phyloP scores from a whole-genome alignment of 2,113 vertebrate species.

The Eubucco bourcierii region DNA sequence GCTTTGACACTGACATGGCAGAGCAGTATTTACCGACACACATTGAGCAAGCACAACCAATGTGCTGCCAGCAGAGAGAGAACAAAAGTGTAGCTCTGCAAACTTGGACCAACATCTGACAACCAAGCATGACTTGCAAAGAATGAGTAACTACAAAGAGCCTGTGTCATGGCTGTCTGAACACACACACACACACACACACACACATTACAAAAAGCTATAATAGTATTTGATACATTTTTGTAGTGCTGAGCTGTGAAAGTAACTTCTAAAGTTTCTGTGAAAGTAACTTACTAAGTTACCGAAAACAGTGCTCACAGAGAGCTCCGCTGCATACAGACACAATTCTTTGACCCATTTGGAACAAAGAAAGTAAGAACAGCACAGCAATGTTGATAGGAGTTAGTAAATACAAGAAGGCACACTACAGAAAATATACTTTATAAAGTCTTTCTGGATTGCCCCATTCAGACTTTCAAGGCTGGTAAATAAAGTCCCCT shows the following conservation, averaged over 20 bases:
- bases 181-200: background rate
- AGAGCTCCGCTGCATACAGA: background rate
- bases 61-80: slow-evolving; percentile 24
- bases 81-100: slow-evolving; percentile 16
- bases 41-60: slow-evolving; percentile 17
- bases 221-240: background rate
- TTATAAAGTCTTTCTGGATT: background rate
- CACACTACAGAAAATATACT: background rate
- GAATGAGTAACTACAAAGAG: slow-evolving; percentile 25
- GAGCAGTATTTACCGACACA: background rate
- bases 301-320: background rate
- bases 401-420: background rate
- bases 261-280: background rate
- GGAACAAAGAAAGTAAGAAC: background rate
- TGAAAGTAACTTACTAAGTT: background rate
- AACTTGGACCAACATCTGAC: slow-evolving; percentile 58
- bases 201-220: background rate
- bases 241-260: background rate
- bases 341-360: background rate
- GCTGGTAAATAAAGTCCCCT: background rate
- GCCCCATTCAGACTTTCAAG: background rate
- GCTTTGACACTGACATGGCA: background rate
- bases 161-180: slow-evolving; percentile 1
- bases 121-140: slow-evolving; percentile 19
- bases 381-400: background rate